Evolutionary conservation across 2,113 vertebrate genomes (phyloP).

Genomic region (Equus quagga): DNA sequence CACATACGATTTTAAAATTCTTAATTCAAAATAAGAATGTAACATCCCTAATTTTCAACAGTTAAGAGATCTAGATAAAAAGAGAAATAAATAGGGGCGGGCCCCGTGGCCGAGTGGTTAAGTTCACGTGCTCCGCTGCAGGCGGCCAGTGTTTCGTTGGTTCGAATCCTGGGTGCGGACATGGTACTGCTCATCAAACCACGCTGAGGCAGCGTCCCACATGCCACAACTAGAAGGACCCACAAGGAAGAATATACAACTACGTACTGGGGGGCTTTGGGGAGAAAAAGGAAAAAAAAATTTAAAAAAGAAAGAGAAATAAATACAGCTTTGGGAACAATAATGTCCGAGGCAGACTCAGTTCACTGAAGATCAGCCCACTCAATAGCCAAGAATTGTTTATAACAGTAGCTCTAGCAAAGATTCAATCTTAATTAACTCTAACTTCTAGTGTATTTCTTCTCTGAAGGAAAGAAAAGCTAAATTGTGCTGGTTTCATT

Average conservation of each 20-base stretch:
- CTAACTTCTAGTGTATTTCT: background rate
- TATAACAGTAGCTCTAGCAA: background rate
- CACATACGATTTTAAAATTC: background rate
- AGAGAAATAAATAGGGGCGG: background rate
- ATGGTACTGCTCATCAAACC: no score
- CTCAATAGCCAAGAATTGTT: background rate
- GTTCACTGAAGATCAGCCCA: background rate
- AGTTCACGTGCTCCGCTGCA: no score
- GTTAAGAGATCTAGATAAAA: slow-evolving; percentile 15
- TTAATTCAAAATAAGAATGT: slow-evolving; percentile 45
- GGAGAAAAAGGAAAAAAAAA: no score
- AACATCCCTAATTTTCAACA: background rate
- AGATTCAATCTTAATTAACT: background rate
- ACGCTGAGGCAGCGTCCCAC: no score
- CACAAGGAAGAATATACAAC: no score
- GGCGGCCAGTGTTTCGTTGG: no score
- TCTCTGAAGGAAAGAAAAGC: background rate
- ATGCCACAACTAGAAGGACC: no score
- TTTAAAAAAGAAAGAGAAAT: background rate
- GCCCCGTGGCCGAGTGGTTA: no score
- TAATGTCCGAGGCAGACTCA: background rate
- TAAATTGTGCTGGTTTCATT: background rate
- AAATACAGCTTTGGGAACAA: background rate
- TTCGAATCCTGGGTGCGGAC: no score
- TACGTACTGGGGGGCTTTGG: no score